Evolutionary conservation across 2,888 invertebrate genomes (phyloP).

Genomic region (Gnatocerus cornutus): DNA sequence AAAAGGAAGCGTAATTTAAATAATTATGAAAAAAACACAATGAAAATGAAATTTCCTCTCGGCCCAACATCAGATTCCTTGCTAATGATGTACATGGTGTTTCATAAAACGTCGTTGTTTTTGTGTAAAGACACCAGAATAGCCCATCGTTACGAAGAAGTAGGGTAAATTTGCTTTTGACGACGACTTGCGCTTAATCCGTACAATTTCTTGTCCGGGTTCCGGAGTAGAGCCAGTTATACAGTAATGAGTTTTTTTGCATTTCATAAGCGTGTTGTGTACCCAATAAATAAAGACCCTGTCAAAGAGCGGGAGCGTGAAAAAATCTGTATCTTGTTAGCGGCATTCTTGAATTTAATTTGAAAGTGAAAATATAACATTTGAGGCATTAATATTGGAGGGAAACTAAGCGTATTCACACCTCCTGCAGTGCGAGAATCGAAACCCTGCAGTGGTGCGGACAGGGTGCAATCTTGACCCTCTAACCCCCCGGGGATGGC

Average conservation of each 20-base stretch:
- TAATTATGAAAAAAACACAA: conserved; percentile 48
- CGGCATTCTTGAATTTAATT: conserved; percentile 50
- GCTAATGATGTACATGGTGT: conserved; percentile 25
- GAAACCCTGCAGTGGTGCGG: conserved; percentile 53
- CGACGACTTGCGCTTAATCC: conserved; percentile 6
- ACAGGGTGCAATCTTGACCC: conserved; percentile 55
- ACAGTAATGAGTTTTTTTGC: conserved; percentile 1
- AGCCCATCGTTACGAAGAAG: conserved; percentile 9
- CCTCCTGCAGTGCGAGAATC: conserved; percentile 53
- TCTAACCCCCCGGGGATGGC: conserved; percentile 48
- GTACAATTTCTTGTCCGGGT: conserved; percentile 7
- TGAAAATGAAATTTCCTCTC: conserved; percentile 39
- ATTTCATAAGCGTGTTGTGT: conserved; percentile 8
- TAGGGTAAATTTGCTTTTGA: conserved; percentile 7
- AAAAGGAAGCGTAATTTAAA: conserved; percentile 51
- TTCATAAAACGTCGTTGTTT: conserved; percentile 13
- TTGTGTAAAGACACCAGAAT: neutral
- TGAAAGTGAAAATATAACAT: conserved; percentile 48
- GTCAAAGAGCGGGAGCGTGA: conserved; percentile 35
- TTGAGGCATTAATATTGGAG: conserved; percentile 44
- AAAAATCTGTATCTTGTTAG: conserved; percentile 40
- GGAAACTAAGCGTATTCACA: conserved; percentile 52
- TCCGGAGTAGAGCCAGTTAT: neutral
- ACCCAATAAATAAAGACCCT: conserved; percentile 32
- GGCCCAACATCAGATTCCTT: conserved; percentile 26